These are phyloP conservation scores for Horisme vitalbata DNA, from an alignment of 2,888 invertebrate species.

Conservation along the genomic window DNA sequence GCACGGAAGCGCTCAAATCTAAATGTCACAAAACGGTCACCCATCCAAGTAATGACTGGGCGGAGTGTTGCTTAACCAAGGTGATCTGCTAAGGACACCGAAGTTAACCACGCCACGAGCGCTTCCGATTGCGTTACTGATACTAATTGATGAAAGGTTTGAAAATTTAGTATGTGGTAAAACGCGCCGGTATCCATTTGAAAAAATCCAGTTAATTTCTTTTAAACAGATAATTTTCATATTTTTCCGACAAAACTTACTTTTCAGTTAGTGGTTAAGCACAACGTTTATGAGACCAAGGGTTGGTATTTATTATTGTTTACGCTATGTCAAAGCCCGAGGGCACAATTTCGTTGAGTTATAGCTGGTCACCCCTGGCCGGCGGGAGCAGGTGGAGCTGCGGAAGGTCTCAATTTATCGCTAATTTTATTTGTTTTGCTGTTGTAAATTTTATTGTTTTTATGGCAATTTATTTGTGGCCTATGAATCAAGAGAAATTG, in stretches of 20 bases:
- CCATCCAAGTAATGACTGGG: too few relatives aligned
- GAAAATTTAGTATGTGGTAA: too few relatives aligned
- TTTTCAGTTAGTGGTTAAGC: conserved; percentile 42
- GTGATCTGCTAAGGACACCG: too few relatives aligned
- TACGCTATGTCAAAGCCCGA: conserved; percentile 57
- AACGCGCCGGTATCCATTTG: too few relatives aligned
- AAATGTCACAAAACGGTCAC: too few relatives aligned
- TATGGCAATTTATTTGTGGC: conserved; percentile 31
- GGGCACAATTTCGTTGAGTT: conserved; percentile 75
- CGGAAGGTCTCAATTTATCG: conserved; percentile 73
- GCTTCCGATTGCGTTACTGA: too few relatives aligned
- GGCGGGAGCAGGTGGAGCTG: conserved; percentile 64
- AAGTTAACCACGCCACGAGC: too few relatives aligned
- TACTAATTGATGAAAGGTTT: too few relatives aligned
- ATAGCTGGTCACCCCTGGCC: conserved; percentile 64
- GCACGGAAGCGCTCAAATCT: too few relatives aligned
- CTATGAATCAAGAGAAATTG: background rate
- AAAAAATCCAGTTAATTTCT: too few relatives aligned
- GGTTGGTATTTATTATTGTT: conserved; percentile 67
- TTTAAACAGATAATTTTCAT: too few relatives aligned
- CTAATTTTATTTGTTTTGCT: conserved; percentile 68
- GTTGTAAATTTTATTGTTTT: conserved; percentile 56
- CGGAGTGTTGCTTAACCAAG: too few relatives aligned
- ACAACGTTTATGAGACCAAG: conserved; percentile 60
- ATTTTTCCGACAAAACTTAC: conserved; percentile 19